These are phyloP conservation scores for Orgyia antiqua DNA, from an alignment of 2,888 invertebrate species.

Conservation along the genomic window DNA sequence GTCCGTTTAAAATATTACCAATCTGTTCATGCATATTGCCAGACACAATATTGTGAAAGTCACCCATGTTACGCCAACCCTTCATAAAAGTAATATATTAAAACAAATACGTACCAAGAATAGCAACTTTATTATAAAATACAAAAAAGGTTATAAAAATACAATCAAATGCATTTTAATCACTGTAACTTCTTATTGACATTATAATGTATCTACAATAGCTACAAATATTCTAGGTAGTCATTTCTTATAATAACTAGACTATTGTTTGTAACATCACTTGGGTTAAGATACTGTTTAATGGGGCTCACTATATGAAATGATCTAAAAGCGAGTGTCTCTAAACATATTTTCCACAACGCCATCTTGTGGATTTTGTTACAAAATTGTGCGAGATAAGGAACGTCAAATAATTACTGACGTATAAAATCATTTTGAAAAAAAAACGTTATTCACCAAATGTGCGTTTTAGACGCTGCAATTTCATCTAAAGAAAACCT, in stretches of 20 bases:
- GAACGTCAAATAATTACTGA: no score
- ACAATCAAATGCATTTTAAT: slow-evolving; percentile 75
- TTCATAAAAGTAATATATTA: no score
- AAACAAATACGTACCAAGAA: slow-evolving; percentile 65
- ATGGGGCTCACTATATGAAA: slow-evolving; percentile 5
- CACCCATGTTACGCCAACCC: no score
- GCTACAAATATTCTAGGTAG: slow-evolving; percentile 58
- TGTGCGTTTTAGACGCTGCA: no score
- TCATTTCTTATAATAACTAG: slow-evolving; percentile 41
- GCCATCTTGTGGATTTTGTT: no score
- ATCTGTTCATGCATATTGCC: slow-evolving; percentile 27
- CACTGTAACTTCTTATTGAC: slow-evolving; percentile 67
- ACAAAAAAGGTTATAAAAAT: slow-evolving; percentile 76
- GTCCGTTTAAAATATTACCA: neutral
- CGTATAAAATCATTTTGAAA: no score
- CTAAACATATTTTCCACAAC: no score
- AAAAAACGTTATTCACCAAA: no score
- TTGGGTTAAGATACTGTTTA: slow-evolving; percentile 31
- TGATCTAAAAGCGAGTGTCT: neutral
- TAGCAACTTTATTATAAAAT: slow-evolving; percentile 77
- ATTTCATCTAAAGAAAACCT: no score
- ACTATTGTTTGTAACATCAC: slow-evolving; percentile 42
- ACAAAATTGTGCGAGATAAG: no score
- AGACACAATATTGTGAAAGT: slow-evolving; percentile 13
- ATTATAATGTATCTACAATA: slow-evolving; percentile 45